Base-by-base conservation (phyloP, 2,113 vertebrate species). In the Serilophus lunatus region DNA sequence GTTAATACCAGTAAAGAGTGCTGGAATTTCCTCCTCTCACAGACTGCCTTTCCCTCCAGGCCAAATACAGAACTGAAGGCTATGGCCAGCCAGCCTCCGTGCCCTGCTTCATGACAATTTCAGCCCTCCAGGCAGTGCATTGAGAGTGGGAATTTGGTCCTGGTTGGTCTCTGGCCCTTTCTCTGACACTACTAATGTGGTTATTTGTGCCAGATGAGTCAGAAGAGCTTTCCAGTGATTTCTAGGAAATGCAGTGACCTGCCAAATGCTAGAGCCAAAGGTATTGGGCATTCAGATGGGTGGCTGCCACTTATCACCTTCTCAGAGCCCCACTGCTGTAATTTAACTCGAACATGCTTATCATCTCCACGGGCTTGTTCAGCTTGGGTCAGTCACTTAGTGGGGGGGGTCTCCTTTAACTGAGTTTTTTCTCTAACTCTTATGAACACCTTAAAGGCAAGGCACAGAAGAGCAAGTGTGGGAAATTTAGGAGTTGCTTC, bases 41-140 rank as follows among this genome's bases (percentile, higher is more conserved):
- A n/a, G 24, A 17, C 70, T 84, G 74, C 45, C 23, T 68, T 70
- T 82, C 25, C 49, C 36, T 49, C 36, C 36, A 91, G 33, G 56
- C 18, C 70, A 82, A 88, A 61, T 35, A 33, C 31, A 78, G 64
- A 53, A 88, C n/a, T 18, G 22, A 71, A 69, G 72, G 44, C 56
- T 42, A 33, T 61, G 33, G 26, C 15, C 44, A 64, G 31, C 11
- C 8, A 64, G 28, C 11, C 7, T 44, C 20, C 9, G 10, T 81
- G 26, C 22, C 33, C 12, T 81, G n/a, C 7, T 24, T 44, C 8
- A 2, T 4, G 40, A 44, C 51, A 57, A 51, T 42, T 56, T 69
- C 13, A 77, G 56, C 36, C 36, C 31, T 64, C 31, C 36, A 38
- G 25, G 22, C 44, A 33, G 49, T 0, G 0, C 0, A 0, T 47